A percentile compares a stretch with the other conserved stretches of the same genome.
Conservation (phyloP, 2,797 vertebrate species). For the Gorsachius magnificus region DNA sequence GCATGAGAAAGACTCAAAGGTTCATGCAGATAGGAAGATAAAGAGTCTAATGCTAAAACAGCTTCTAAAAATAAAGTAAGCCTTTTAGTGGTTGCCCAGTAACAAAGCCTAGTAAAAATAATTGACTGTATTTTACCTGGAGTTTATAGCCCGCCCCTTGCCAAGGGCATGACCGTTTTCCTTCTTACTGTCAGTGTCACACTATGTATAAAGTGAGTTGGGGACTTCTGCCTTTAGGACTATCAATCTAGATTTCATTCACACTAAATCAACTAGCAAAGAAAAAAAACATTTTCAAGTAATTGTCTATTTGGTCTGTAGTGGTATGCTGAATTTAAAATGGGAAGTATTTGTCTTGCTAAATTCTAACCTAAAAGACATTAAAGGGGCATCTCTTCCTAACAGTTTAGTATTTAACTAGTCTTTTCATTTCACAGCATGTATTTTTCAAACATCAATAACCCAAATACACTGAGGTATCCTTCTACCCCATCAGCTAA, state of each 20-base stretch:
- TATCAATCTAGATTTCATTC: neutral
- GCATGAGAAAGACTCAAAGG: neutral
- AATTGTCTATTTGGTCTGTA: neutral
- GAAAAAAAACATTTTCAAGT: neutral
- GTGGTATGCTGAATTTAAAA: neutral
- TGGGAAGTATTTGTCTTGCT: neutral
- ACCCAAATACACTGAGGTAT: neutral
- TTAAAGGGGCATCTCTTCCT: neutral
- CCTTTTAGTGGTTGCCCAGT: neutral
- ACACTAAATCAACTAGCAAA: neutral
- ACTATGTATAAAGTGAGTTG: neutral
- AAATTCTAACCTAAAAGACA: neutral
- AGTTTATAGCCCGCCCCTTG: neutral
- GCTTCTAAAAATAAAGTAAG: neutral
- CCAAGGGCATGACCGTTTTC: neutral
- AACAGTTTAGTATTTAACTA: constrained; percentile 9
- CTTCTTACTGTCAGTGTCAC: neutral
- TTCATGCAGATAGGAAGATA: neutral
- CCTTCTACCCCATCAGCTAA: neutral
- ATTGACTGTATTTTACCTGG: neutral
- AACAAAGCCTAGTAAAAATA: neutral
- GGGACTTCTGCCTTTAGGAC: neutral
- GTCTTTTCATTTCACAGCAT: constrained; percentile 9
- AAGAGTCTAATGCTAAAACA: neutral
- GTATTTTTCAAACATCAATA: constrained; percentile 25